Conservation (phyloP, 2,797 vertebrate species). For the Urosaurus nigricauda region DNA sequence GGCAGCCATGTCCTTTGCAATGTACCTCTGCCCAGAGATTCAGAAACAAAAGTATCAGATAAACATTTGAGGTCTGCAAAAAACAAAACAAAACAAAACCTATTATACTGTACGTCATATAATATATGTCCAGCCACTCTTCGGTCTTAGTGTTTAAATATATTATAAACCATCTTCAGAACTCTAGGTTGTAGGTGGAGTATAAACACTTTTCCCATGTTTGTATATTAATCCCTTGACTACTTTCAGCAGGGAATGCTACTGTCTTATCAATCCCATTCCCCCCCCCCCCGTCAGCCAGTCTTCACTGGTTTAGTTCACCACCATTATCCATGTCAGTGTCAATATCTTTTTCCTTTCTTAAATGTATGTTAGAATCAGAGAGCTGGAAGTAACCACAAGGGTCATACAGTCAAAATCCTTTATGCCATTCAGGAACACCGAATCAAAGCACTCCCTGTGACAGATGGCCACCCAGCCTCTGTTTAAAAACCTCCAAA, state of each 20-base stretch:
- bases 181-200: not conserved
- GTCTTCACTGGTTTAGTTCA: not conserved
- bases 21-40: not conserved
- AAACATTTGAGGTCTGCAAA: not conserved
- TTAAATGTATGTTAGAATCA: no score
- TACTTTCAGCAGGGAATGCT: not conserved
- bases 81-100: no score
- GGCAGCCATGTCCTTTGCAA: not conserved
- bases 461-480: no score
- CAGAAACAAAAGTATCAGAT: not conserved
- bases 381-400: no score
- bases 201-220: not conserved
- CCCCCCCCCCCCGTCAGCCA: no score
- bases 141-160: not conserved
- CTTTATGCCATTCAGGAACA: no score
- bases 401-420: no score
- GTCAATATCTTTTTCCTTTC: no score
- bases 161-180: not conserved
- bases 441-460: no score
- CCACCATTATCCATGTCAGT: not conserved
- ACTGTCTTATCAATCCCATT: not conserved
- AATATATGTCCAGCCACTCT: not conserved
- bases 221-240: no score
- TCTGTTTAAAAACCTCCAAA: no score
- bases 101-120: no score